These are phyloP conservation scores for Forbesichthys papilliferus DNA, from an alignment of 2,113 vertebrate species.

Conservation along the genomic window DNA sequence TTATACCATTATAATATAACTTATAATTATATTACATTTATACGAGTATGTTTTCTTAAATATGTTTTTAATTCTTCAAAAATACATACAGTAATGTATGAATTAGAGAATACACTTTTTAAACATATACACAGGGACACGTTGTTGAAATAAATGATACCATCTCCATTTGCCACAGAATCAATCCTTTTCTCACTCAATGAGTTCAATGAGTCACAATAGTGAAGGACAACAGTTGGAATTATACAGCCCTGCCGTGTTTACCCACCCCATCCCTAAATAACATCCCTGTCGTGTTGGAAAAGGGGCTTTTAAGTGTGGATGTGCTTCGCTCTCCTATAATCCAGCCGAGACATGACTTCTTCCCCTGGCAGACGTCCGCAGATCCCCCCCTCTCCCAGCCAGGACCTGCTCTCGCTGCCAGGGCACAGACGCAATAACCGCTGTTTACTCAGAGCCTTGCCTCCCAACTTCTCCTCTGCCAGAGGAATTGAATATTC, in stretches of 20 bases:
- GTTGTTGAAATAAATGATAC: background rate
- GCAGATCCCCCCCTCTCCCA: slow-evolving; percentile 54
- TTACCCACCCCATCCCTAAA: slow-evolving; percentile 70
- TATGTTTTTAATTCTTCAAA: background rate
- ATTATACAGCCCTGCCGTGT: slow-evolving; percentile 59
- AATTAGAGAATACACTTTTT: background rate
- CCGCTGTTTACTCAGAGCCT: slow-evolving; percentile 77
- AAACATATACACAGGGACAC: background rate
- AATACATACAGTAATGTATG: background rate
- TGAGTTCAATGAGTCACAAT: slow-evolving; percentile 27
- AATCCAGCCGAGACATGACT: slow-evolving; percentile 78
- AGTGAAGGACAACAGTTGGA: slow-evolving; percentile 53
- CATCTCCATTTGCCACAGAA: slow-evolving; percentile 16
- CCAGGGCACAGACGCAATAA: slow-evolving; percentile 70
- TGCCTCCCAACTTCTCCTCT: slow-evolving; percentile 72
- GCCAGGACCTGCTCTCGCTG: slow-evolving; percentile 66
- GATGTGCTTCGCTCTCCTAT: slow-evolving; percentile 70
- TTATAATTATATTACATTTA: no score
- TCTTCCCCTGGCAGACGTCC: slow-evolving; percentile 77
- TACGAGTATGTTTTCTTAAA: no score
- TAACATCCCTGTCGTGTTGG: slow-evolving; percentile 75
- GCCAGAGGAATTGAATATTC: slow-evolving; percentile 76
- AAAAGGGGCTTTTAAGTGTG: slow-evolving; percentile 75
- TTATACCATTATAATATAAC: no score
- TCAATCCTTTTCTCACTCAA: background rate